Evolutionary conservation across 2,113 vertebrate genomes (phyloP).

Genomic region (Pimephales promelas): DNA sequence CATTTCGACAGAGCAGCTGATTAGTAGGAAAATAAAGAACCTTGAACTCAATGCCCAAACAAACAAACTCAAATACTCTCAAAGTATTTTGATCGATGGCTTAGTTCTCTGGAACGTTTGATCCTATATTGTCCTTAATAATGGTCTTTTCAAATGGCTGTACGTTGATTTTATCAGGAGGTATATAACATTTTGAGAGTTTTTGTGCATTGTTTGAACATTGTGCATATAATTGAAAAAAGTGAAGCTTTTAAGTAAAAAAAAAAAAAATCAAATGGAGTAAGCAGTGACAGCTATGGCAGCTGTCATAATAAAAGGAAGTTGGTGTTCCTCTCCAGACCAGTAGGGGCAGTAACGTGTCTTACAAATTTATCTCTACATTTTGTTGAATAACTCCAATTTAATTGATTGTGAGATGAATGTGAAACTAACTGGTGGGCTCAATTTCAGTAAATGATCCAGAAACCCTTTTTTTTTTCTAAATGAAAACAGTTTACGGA

Average conservation of each 20-base stretch:
- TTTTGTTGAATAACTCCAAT: neutral
- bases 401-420: neutral
- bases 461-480: neutral
- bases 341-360: constrained; percentile 47
- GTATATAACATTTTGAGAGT: neutral
- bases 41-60: constrained; percentile 32
- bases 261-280: constrained; percentile 9
- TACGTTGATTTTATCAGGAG: neutral
- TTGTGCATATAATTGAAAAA: neutral
- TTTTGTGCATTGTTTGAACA: constrained; percentile 27
- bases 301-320: neutral
- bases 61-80: constrained; percentile 20
- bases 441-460: neutral
- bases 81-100: neutral
- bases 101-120: neutral
- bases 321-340: constrained; percentile 42
- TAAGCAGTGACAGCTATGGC: constrained; percentile 9
- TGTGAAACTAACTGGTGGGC: neutral
- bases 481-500: neutral
- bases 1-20: constrained; percentile 17
- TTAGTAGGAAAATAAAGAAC: constrained; percentile 12
- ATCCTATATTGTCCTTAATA: neutral
- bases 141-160: neutral
- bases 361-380: neutral
- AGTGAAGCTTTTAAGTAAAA: neutral